Percentiles rank a stretch among this genome's conserved stretches.
Evolutionary conservation across 2,113 vertebrate species (phyloP).

Genomic region (Esox niger): DNA sequence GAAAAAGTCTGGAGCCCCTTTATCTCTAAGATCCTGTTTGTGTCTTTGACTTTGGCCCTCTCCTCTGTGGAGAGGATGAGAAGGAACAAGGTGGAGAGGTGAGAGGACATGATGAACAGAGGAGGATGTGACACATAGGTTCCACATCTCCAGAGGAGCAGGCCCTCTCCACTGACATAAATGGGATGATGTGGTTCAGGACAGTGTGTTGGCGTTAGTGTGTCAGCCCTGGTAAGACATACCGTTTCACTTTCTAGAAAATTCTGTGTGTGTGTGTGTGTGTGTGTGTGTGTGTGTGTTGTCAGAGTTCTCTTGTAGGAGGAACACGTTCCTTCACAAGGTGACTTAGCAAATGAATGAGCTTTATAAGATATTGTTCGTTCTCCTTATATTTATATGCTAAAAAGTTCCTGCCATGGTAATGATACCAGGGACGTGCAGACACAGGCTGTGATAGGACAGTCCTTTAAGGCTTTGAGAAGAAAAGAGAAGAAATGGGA

Average conservation of each 20-base stretch:
- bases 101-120: background rate
- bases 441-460: background rate
- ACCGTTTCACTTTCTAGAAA: too few species aligned
- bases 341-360: conserved; percentile 18
- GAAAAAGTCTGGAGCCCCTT: too few species aligned
- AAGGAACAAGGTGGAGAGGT: conserved; percentile 5
- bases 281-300: too few species aligned
- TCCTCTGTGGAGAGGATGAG: conserved; percentile 11
- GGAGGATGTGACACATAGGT: too few species aligned
- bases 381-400: background rate
- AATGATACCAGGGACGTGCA: background rate
- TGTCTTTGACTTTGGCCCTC: background rate
- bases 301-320: too few species aligned
- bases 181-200: too few species aligned
- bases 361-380: background rate
- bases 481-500: background rate
- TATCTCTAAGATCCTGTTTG: background rate
- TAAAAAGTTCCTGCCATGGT: background rate
- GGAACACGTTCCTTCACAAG: conserved; percentile 8
- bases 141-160: too few species aligned
- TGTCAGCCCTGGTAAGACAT: too few species aligned
- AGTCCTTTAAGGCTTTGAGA: background rate
- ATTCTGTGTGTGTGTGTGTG: too few species aligned
- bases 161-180: too few species aligned
- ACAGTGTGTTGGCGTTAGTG: too few species aligned